A percentile compares a stretch with the other conserved stretches of the same genome.
Evolutionary conservation across 2,888 invertebrate genomes (phyloP).

Genomic region (Magallana nippona): DNA sequence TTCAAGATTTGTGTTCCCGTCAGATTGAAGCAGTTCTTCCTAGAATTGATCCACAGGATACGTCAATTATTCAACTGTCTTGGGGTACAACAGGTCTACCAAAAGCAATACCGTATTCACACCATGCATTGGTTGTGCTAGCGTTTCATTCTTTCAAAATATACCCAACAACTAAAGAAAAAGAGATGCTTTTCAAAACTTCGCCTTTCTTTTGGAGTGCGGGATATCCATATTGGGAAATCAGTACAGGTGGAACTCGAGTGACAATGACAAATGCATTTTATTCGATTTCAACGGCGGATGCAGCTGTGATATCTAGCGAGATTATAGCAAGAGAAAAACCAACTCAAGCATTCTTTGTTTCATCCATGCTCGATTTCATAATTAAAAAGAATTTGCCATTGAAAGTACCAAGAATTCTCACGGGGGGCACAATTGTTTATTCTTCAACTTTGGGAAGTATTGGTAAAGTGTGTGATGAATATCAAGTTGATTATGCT

Average conservation of each 20-base stretch:
- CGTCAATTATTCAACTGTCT: no score
- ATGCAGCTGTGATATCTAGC: not conserved
- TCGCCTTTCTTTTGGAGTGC: not conserved
- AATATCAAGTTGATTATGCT: no score
- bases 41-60: not conserved
- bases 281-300: not conserved
- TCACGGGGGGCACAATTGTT: no score
- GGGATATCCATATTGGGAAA: not conserved
- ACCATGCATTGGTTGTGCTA: no score
- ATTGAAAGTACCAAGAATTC: no score
- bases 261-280: not conserved
- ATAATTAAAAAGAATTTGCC: no score
- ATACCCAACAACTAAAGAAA: not conserved
- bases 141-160: no score
- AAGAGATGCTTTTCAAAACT: not conserved
- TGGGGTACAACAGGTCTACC: no score
- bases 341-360: not conserved
- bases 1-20: not conserved
- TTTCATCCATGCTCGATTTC: not conserved
- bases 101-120: no score
- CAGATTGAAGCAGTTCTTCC: not conserved
- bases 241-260: not conserved
- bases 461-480: no score
- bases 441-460: no score
- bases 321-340: not conserved